Evolutionary conservation across 1,140 invertebrate genomes (phyloP), one percentile per base, ranked within the genome.

Genomic region (Scaptomyza hsui): DNA sequence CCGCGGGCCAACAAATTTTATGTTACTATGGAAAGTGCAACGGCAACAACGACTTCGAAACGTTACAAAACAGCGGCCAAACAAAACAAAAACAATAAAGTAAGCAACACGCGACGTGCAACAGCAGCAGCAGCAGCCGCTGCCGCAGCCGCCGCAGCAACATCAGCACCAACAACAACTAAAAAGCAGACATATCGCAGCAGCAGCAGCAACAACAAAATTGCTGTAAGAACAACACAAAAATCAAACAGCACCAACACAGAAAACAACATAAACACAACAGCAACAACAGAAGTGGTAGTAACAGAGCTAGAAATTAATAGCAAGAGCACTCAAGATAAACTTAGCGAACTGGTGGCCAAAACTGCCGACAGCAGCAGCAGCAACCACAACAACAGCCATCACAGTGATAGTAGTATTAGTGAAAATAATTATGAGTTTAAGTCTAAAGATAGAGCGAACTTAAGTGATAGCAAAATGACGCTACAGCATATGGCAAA

Each of bases 331-430:
- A 53, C 53, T 51, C 35, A 15, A 75, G 63, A 52, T 59, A 60
- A 76, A 49, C 41, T 41, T 35, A 53, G 48, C 59, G 69, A 75
- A 65, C 52, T 68, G 78, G 63, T 13, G 71, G 70, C 65, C 29
- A 60, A 41, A 71, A 49, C 62, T 41, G 49, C 48, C 13, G 51
- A 51, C 55, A 73, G 59, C 68, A 81, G 71, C 42, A 88, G 29
- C 64, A 89, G 41, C 53, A 73, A 15, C 48, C 86, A 64, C 64
- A 83, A 81, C 77, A 85, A 82, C 79, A 78, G 73, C 67, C 62
- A 75, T 63, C 78, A 74, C 72, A 90, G 89, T 90, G 85, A 89
- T 90, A 90, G 77, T 90, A 89, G 83, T 89, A 88, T 89, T 88
- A 86, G 71, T 88, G 82, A 86, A 49, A 81, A 86, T 78, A 86